A percentile compares a stretch with the other conserved stretches of the same genome.
These are phyloP conservation scores for Gastrophryne carolinensis DNA, from an alignment of 2,797 vertebrate genomes.

Conservation along the genomic window DNA sequence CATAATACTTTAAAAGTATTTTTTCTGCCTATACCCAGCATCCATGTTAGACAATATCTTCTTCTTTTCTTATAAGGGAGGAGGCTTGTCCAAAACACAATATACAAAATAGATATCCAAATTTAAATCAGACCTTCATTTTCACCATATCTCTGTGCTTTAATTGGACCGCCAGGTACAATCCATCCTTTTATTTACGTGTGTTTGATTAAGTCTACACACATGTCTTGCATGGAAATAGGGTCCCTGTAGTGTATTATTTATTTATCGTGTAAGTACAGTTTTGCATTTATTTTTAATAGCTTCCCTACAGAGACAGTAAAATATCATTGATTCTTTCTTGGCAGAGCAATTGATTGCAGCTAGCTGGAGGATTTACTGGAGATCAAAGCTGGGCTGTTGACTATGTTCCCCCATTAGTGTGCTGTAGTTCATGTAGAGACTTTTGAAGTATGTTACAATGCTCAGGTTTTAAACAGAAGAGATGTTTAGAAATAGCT, in stretches of 20 bases:
- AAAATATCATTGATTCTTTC: slow-evolving; percentile 53
- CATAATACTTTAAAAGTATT: too few species aligned
- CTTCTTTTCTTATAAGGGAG: too few species aligned
- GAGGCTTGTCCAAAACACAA: background rate
- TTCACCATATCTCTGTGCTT: slow-evolving; percentile 3
- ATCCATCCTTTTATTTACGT: slow-evolving; percentile 42
- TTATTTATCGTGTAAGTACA: slow-evolving; percentile 51
- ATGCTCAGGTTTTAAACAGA: slow-evolving; percentile 22
- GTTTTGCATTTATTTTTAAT: slow-evolving; percentile 54
- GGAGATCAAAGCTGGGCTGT: slow-evolving; percentile 49
- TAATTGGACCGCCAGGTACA: slow-evolving; percentile 43
- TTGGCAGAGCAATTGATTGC: slow-evolving; percentile 50
- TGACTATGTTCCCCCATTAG: slow-evolving; percentile 39
- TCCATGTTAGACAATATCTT: too few species aligned
- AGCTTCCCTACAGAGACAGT: slow-evolving; percentile 51
- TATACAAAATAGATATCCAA: background rate
- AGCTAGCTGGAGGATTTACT: slow-evolving; percentile 45
- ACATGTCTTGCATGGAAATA: slow-evolving; percentile 44
- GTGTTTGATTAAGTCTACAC: slow-evolving; percentile 33
- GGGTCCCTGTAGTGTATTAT: slow-evolving; percentile 43
- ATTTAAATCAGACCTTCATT: background rate
- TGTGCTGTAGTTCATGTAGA: slow-evolving; percentile 39
- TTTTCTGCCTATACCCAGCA: too few species aligned
- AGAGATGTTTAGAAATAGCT: slow-evolving; percentile 16
- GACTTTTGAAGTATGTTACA: slow-evolving; percentile 38